Base-by-base conservation (phyloP, 2,888 invertebrate species). In the Yponomeuta sedellus region DNA sequence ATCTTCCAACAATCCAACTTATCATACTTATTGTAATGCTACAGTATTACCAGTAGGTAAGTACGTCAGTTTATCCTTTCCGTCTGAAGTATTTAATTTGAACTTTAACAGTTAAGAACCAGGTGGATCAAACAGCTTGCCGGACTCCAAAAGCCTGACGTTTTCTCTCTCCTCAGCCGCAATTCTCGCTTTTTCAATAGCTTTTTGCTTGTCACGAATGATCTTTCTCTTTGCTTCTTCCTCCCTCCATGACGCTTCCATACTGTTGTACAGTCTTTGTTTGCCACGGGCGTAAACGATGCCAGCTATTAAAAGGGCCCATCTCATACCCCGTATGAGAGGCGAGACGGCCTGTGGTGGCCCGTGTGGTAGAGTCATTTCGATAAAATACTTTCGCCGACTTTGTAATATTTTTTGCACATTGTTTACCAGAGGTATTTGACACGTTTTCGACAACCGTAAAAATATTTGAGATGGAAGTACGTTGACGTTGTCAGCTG, bases 341-440 rank as follows among this genome's bases (percentile, higher is more conserved):
- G 91, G 89, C 0, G 91, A 91, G 1, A 91, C 91, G 6, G 77
- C 73, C 64, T 81, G 73, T 0, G 91, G 88, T 40, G 82, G 81
- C 5, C 89, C 89, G 61, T 71, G 86, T 0, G 85, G 84, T 61
- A 81, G 67, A 61, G 77, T 73, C 81, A 84, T 84, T 69, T 67
- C 69, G 10, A 44, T 34, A 34, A 34, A 34, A 34, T 34, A 34
- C 34, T 34, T 34, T 25, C 25, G 6, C 8, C 2, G 8, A 11
- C 20, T 59, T 59, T 58, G n/a, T 20, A 52, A 44, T 44, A 12
- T 8, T 12, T 2, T 44, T 12, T 58, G 65, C 66, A 22, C 63
- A 67, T 66, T 62, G 64, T 67, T 52, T 58, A 25, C 61, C 66
- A 62, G n/a, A 44, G 57, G 19, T 10, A 58, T 19, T 12, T 64